These are phyloP conservation scores for Antheraea mylitta DNA, from an alignment of 1,140 invertebrate species.

Conservation along the genomic window DNA sequence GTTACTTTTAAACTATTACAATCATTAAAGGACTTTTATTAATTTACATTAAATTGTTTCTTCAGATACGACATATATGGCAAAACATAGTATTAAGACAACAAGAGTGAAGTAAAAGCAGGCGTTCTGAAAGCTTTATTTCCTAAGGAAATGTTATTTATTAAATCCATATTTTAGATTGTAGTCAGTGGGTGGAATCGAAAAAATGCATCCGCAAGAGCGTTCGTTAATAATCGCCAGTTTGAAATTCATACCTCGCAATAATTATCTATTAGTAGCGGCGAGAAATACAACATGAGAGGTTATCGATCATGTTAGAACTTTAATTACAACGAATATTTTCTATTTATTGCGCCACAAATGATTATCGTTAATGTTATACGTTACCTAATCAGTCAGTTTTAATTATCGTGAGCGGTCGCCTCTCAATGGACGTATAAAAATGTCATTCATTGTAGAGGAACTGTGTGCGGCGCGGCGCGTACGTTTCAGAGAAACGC, in stretches of 20 bases:
- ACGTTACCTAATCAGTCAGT: constrained; percentile 5
- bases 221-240: neutral
- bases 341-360: constrained; percentile 1
- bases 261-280: neutral
- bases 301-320: neutral
- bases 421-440: constrained; percentile 35
- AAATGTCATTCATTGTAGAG: constrained; percentile 34
- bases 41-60: too few relatives aligned
- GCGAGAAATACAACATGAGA: neutral
- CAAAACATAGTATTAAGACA: too few relatives aligned
- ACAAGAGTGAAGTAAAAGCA: too few relatives aligned
- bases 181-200: neutral
- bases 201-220: constrained; percentile 16
- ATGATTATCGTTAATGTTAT: neutral
- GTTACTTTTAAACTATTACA: too few relatives aligned
- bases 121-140: too few relatives aligned
- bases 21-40: too few relatives aligned
- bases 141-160: too few relatives aligned
- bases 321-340: neutral
- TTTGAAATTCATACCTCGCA: neutral
- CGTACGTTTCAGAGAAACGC: constrained; percentile 10
- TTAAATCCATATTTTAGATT: neutral
- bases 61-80: too few relatives aligned
- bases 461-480: neutral
- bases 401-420: constrained; percentile 10